Evolutionary conservation across 1,140 invertebrate genomes (phyloP), one percentile per base, ranked within the genome.

Genomic region (Frieseomelitta varia): DNA sequence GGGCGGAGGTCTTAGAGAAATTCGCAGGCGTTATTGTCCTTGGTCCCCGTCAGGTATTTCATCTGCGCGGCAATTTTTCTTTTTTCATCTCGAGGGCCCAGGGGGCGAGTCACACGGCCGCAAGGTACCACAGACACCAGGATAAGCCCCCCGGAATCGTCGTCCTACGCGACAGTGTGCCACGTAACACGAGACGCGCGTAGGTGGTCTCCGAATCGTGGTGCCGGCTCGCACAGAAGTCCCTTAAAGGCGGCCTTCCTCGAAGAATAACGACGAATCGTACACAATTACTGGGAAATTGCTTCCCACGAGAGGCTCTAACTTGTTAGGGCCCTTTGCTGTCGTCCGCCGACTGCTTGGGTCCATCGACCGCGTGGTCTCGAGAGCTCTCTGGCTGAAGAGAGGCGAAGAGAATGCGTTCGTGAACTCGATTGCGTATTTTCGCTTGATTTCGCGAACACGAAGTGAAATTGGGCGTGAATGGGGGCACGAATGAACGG

Each of bases 21-120:
- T 77, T 83, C 53, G 53, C 81, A 61, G 74, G 21, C 34, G 24
- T 39, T n/a, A 86, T 87, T 80, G 73, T 80, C 78, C 78, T 85
- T 85, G 78, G 68, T 78, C 56, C 30, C 47, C n/a, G 55, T n/a
- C 53, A 51, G 61, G 72, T 55, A 63, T 76, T 58, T 47, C 67
- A 12, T 21, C 56, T 55, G 39, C 39, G 39, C 0, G 2, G 15
- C 53, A 51, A 76, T 68, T 51, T 76, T 75, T 76, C 81, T 67
- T 27, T 6, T 67, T 63, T 51, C n/a, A 77, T 65, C 27, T n/a
- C 63, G 39, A 47, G 39, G 39, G 39, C 56, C 14, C 27, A 17
- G 15, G 17, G 3, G 24, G 14, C 58, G 61, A 71, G 69, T 84
- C 81, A 51, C 68, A 58, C 74, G 68, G 55, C 34, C 63, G 14